Percentiles rank a stretch among this genome's conserved stretches.
Evolutionary conservation across 2,113 vertebrate genomes (phyloP).

Genomic region (Pitta sordida): DNA sequence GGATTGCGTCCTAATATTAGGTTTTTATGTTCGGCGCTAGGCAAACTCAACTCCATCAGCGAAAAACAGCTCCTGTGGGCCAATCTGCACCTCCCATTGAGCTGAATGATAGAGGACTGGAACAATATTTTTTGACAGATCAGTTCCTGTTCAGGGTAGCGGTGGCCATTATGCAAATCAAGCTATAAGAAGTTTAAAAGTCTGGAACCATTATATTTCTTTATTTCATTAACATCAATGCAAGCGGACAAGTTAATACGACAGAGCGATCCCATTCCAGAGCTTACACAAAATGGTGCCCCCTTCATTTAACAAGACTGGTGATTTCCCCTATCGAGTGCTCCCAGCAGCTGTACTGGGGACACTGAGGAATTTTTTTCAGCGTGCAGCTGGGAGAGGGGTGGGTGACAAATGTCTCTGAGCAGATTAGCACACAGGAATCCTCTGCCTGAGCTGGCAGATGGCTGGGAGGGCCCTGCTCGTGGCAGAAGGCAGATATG

Average conservation of each 20-base stretch:
- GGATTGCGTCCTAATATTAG: constrained; percentile 1
- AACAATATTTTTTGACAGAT: constrained; percentile 53
- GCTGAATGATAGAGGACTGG: constrained; percentile 20
- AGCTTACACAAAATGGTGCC: background rate
- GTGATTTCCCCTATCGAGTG: background rate
- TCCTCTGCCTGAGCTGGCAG: constrained; percentile 14
- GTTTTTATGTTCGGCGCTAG: background rate
- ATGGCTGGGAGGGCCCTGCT: constrained; percentile 8
- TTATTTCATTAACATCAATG: constrained; percentile 58
- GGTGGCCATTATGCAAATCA: constrained; percentile 55
- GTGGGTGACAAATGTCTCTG: background rate
- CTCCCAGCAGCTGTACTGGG: constrained; percentile 2
- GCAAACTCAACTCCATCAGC: constrained; percentile 24
- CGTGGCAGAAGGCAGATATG: background rate
- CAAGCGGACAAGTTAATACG: background rate
- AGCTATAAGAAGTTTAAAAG: constrained; percentile 66
- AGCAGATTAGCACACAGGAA: background rate
- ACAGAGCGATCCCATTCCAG: background rate
- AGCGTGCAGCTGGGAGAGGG: background rate
- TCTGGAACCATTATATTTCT: constrained; percentile 70
- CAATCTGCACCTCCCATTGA: background rate
- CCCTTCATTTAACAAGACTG: background rate
- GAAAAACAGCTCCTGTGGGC: background rate
- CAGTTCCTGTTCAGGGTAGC: constrained; percentile 32
- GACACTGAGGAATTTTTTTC: background rate